Evolutionary conservation across 2,113 vertebrate genomes (phyloP).

Genomic region (Menidia beryllina): DNA sequence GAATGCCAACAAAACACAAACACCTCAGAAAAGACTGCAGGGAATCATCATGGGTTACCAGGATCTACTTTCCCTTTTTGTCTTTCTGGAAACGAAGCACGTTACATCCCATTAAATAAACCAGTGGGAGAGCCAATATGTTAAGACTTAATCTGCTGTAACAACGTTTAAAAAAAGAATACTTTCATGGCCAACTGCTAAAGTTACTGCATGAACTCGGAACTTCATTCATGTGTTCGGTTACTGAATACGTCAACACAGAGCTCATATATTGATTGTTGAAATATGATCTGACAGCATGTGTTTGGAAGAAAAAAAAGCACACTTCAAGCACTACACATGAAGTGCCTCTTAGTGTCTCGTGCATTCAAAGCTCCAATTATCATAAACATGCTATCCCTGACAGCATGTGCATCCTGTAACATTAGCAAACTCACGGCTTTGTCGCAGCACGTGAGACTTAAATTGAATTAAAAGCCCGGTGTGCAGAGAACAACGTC

Average conservation of each 20-base stretch:
- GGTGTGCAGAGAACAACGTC: slow-evolving; percentile 10
- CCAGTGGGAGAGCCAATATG: background rate
- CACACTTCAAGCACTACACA: background rate
- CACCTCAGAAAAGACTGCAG: background rate
- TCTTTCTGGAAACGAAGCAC: background rate
- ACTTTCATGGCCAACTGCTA: too few species aligned
- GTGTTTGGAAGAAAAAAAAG: slow-evolving; percentile 2
- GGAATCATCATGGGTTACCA: too few species aligned
- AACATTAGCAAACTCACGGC: slow-evolving; percentile 29
- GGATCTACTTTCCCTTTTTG: background rate
- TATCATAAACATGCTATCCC: slow-evolving; percentile 10
- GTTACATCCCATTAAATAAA: background rate
- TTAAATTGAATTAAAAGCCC: slow-evolving; percentile 45
- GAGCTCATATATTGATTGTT: background rate
- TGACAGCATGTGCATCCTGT: slow-evolving; percentile 35
- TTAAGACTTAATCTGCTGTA: background rate
- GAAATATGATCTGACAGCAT: background rate
- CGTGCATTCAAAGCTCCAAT: slow-evolving; percentile 16
- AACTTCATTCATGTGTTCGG: background rate
- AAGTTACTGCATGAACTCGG: too few species aligned
- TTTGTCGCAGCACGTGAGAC: background rate
- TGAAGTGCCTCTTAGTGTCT: background rate
- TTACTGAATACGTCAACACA: background rate
- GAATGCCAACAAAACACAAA: slow-evolving; percentile 20
- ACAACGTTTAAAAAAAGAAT: background rate